Evolutionary conservation across 1,140 invertebrate species (phyloP), one percentile per base, ranked within the genome.

Genomic region (Magallana gigas): DNA sequence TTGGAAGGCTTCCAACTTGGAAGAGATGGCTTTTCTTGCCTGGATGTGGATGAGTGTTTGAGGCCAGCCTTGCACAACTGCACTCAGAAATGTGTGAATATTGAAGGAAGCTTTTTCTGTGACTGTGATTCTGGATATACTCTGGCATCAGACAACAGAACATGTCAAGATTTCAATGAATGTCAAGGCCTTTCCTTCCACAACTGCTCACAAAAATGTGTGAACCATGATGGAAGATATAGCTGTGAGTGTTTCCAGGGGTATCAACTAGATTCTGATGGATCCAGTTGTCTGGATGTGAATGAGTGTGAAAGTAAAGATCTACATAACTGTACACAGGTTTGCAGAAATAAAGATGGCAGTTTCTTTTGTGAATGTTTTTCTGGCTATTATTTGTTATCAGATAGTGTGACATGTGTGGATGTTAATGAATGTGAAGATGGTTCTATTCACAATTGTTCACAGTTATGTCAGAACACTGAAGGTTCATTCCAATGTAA

Each of bases 351-450:
- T 0, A 64, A 14, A 64, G 62, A 64, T 14, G 62, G 62, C 7
- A 5, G 62, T 18, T 64, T 16, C 18, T 18, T 16, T 4, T 64
- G 62, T 64, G 18, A 14, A 4, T 64, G 62, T 18, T 64, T 64
- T 8, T 16, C 14, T 64, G 62, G 62, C 14, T 64, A 64, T 64
- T 14, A 1, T 16, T 18, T 64, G 62, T 18, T 16, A 64, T 64
- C 62, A 16, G 62, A 64, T 18, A 0, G 16, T 81, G 18, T 81
- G 36, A 29, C 9, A 56, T 81, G 18, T 81, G 1, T 23, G 12
- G 76, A 81, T 81, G 18, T 23, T 29, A 36, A 81, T 81, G 76
- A 81, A 36, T 81, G 76, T 81, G 18, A 8, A 29, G 5, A 64
- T 64, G 14, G 14, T 18, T 16, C 62, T 16, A 1, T 64, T 64